Conservation (phyloP, 1,140 invertebrate genomes). For the Eumeta japonica region DNA sequence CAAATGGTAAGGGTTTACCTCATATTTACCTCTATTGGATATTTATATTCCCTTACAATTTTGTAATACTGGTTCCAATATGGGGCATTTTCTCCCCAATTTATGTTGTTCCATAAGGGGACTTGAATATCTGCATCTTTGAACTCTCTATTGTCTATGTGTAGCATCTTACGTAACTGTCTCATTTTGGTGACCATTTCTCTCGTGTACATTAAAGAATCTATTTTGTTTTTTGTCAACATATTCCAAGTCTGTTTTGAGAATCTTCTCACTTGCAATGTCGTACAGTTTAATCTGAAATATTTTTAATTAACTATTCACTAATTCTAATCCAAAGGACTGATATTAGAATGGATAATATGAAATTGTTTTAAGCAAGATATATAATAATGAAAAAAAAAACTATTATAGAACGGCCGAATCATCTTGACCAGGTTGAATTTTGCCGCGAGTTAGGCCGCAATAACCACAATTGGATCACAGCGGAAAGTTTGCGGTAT, state of each 20-base stretch:
- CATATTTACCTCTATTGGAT: slow-evolving; percentile 50
- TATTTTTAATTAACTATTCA: slow-evolving; percentile 2
- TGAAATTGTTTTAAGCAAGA: too few relatives aligned
- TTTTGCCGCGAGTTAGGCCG: too few relatives aligned
- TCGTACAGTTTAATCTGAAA: slow-evolving; percentile 42
- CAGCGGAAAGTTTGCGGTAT: too few relatives aligned
- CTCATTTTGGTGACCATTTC: slow-evolving; percentile 36
- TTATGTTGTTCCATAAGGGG: slow-evolving; percentile 34
- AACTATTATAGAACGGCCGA: too few relatives aligned
- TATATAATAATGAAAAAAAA: too few relatives aligned
- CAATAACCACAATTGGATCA: too few relatives aligned
- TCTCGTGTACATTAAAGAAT: slow-evolving; percentile 24
- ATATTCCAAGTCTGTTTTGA: slow-evolving; percentile 40
- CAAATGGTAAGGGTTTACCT: too few relatives aligned
- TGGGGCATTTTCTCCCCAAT: slow-evolving; percentile 47
- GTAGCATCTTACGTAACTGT: slow-evolving; percentile 33
- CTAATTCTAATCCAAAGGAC: too few relatives aligned
- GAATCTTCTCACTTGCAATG: slow-evolving; percentile 35
- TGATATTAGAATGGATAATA: too few relatives aligned
- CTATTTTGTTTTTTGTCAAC: slow-evolving; percentile 35
- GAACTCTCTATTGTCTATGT: slow-evolving; percentile 22
- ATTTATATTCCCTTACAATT: slow-evolving; percentile 35
- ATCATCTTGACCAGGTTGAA: too few relatives aligned
- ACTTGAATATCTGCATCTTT: slow-evolving; percentile 9
- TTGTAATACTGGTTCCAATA: slow-evolving; percentile 52